Evolutionary conservation across 1,140 invertebrate genomes (phyloP).

Genomic region (Pseudachorutes palmiensis): DNA sequence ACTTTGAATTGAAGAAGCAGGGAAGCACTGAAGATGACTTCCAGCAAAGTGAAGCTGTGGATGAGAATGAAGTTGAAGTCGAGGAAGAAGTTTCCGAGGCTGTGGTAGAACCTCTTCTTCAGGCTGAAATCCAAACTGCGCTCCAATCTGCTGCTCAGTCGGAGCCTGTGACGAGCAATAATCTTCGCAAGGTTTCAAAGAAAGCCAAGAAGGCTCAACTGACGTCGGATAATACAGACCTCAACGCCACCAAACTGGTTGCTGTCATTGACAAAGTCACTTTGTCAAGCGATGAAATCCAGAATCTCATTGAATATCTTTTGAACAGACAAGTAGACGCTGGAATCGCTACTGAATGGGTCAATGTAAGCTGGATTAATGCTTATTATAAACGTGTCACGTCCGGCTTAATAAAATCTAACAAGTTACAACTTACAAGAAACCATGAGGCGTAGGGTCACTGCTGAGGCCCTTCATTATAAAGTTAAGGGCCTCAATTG

Average conservation of each 20-base stretch:
- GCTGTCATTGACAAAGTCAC: slow-evolving; percentile 21
- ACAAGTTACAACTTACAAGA: slow-evolving; percentile 4
- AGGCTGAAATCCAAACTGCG: background rate
- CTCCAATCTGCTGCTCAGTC: background rate
- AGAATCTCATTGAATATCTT: slow-evolving; percentile 75
- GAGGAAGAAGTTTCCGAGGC: background rate
- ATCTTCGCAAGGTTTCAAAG: slow-evolving; percentile 1
- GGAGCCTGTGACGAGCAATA: background rate
- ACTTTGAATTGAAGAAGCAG: slow-evolving; percentile 55
- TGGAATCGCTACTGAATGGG: slow-evolving; percentile 65
- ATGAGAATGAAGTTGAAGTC: background rate
- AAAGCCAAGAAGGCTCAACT: slow-evolving; percentile 5
- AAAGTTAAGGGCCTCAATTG: no score
- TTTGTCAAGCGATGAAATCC: slow-evolving; percentile 72
- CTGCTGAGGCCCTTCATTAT: no score
- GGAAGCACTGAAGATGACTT: slow-evolving; percentile 14
- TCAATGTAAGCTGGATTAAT: slow-evolving; percentile 46
- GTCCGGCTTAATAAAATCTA: no score
- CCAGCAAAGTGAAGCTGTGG: background rate
- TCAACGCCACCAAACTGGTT: slow-evolving; percentile 23
- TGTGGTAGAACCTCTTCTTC: background rate
- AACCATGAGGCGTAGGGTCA: no score
- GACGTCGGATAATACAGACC: background rate
- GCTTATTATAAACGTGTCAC: no score
- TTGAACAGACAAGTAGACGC: slow-evolving; percentile 74